Evolutionary conservation across 2,797 vertebrate species (phyloP).

Genomic region (Urophycis tenuis): DNA sequence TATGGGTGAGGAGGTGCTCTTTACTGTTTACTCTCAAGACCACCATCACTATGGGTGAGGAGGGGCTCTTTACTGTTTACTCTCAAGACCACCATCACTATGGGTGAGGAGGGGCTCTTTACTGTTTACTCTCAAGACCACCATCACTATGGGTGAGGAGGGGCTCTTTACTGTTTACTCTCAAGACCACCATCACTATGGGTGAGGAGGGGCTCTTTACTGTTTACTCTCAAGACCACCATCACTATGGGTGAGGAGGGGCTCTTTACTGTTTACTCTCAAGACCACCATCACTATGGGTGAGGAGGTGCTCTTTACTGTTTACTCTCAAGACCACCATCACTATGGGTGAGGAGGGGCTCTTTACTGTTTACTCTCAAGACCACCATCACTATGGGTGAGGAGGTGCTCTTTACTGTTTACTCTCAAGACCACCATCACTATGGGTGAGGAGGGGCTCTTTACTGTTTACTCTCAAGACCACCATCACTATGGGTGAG

Average conservation of each 20-base stretch:
- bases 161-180: no score
- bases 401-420: no score
- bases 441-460: slow-evolving; percentile 78
- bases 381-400: slow-evolving; percentile 76
- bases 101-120: slow-evolving; percentile 83
- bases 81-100: slow-evolving; percentile 68
- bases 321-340: slow-evolving; percentile 73
- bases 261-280: no score
- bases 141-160: slow-evolving; percentile 76
- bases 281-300: slow-evolving; percentile 77
- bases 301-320: no score
- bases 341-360: slow-evolving; percentile 76
- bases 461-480: slow-evolving; percentile 75
- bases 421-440: slow-evolving; percentile 69
- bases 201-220: no score
- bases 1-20: slow-evolving; percentile 74
- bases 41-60: slow-evolving; percentile 77
- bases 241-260: slow-evolving; percentile 77
- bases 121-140: slow-evolving; percentile 72
- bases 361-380: slow-evolving; percentile 77
- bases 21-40: slow-evolving; percentile 73
- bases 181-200: slow-evolving; percentile 71
- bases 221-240: slow-evolving; percentile 71
- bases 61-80: no score
- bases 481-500: slow-evolving; percentile 77